Percentiles rank a stretch among this genome's conserved stretches.
These are phyloP conservation scores for Dolichoris vasculosae DNA, from an alignment of 1,140 invertebrate species.

Conservation along the genomic window DNA sequence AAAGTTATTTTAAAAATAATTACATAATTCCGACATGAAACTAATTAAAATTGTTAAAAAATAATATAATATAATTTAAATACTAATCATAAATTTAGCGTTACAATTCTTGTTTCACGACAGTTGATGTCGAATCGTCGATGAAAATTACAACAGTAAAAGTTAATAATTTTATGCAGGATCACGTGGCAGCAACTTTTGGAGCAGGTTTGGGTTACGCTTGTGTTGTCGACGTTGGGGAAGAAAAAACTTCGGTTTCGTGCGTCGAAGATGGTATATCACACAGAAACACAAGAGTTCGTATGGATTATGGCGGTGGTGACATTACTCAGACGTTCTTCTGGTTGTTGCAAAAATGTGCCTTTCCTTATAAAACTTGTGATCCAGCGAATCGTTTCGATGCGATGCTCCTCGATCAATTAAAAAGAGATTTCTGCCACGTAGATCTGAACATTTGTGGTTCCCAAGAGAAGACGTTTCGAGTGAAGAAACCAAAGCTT, in stretches of 20 bases:
- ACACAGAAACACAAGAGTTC: conserved; percentile 87
- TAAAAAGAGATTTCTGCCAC: conserved; percentile 94
- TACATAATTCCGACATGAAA: too few relatives aligned
- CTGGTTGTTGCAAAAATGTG: conserved; percentile 90
- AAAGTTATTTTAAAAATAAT: too few relatives aligned
- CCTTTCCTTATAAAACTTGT: conserved; percentile 90
- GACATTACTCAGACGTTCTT: conserved; percentile 91
- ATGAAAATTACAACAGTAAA: neutral
- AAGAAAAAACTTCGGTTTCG: conserved; percentile 95
- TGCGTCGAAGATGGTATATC: conserved; percentile 98
- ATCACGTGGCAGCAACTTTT: conserved; percentile 95
- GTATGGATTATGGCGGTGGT: conserved; percentile 91
- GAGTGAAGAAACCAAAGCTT: conserved; percentile 83
- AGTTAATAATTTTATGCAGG: conserved; percentile 71
- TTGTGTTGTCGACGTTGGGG: conserved; percentile 96
- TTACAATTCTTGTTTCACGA: too few relatives aligned
- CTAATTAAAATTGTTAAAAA: too few relatives aligned
- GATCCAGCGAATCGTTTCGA: conserved; percentile 82
- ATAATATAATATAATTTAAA: too few relatives aligned
- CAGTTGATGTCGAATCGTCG: too few relatives aligned
- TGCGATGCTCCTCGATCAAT: conserved; percentile 84
- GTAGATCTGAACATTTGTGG: conserved; percentile 92
- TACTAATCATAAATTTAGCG: too few relatives aligned
- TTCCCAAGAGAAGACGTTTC: conserved; percentile 86
- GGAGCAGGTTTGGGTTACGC: conserved; percentile 93